Base-by-base conservation (phyloP, 2,888 invertebrate species). In the Sphaeridia pumilis region DNA sequence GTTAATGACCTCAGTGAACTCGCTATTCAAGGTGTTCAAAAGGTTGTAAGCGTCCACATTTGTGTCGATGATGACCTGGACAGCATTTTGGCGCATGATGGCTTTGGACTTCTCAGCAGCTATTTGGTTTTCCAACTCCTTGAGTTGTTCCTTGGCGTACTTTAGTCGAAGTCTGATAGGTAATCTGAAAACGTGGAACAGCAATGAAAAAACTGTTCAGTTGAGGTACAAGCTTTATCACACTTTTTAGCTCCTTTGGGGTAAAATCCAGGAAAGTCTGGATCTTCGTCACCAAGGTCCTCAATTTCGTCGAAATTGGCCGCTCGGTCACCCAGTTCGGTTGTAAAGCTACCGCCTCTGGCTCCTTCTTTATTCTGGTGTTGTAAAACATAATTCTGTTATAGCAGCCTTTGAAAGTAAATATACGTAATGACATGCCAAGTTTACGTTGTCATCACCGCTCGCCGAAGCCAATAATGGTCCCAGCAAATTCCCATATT, bases 41-140 rank as follows among this genome's bases (percentile, higher is more conserved):
- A 77, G 66, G 1, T 72, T 71, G 1, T 76, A 72, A 64, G 80
- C 80, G 67, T 81, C 78, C 1, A 78, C 61, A 57, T 76, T 72
- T 0, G 77, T 76, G 58, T 70, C 73, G 2, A 78, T 64, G 17
- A 72, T 51, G 0, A 72, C 73, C 48, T 70, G 73, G 34, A 54
- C 46, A 2, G 54, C 31, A 50, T 54, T 61, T 70, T 68, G 56
- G 69, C 73, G 0, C 69, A 71, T 0, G 72, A 70, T 31, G 66
- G 70, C 17, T 61, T 59, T 45, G 71, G 68, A 2, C 69, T 67
- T 44, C 66, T 68, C 5, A 70, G 69, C 14, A 75, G 57, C 28
- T 65, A 66, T 0, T 53, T 62, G 5, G 70, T 31, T 22, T 2
- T 36, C 38, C 4, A 54, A 67, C n/a, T 75, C 63, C 2, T 74